phyloP scores from a whole-genome alignment of 2,888 invertebrate genomes.

The Embidobia sp. region DNA sequence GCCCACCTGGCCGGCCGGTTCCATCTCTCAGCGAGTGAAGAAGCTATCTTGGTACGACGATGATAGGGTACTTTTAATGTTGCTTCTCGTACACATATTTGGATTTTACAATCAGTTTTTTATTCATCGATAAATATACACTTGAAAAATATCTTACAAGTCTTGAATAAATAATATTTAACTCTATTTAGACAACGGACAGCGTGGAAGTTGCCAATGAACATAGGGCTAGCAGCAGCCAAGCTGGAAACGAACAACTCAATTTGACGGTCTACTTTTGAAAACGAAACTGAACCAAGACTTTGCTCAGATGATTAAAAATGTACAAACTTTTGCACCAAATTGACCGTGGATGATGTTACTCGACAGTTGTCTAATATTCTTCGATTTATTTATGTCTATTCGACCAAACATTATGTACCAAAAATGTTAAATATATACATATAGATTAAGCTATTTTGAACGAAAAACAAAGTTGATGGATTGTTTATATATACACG shows the following conservation, averaged over 20 bases:
- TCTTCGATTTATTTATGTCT: slow-evolving; percentile 5
- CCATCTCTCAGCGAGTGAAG: slow-evolving; percentile 88
- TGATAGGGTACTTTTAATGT: slow-evolving; percentile 71
- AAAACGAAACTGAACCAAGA: background rate
- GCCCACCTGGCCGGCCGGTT: slow-evolving; percentile 86
- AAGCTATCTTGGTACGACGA: slow-evolving; percentile 90
- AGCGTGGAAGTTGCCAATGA: slow-evolving; percentile 82
- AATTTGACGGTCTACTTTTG: slow-evolving; percentile 88
- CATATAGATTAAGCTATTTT: slow-evolving; percentile 39
- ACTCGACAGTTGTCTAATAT: slow-evolving; percentile 5
- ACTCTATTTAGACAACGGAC: slow-evolving; percentile 81
- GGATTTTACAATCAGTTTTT: slow-evolving; percentile 22
- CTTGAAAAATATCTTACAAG: slow-evolving; percentile 46
- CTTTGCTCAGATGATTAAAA: slow-evolving; percentile 8
- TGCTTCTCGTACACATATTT: slow-evolving; percentile 30
- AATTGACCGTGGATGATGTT: slow-evolving; percentile 29
- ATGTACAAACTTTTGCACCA: slow-evolving; percentile 31
- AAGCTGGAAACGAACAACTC: slow-evolving; percentile 83
- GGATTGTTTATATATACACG: slow-evolving; percentile 48
- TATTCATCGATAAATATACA: slow-evolving; percentile 38
- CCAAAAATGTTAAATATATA: slow-evolving; percentile 41
- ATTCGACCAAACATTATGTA: slow-evolving; percentile 35
- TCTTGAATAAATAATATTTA: slow-evolving; percentile 50
- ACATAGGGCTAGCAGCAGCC: slow-evolving; percentile 77
- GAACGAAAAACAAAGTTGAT: slow-evolving; percentile 14